Evolutionary conservation across 2,888 invertebrate genomes (phyloP).

Genomic region (Seira sanloemensis): DNA sequence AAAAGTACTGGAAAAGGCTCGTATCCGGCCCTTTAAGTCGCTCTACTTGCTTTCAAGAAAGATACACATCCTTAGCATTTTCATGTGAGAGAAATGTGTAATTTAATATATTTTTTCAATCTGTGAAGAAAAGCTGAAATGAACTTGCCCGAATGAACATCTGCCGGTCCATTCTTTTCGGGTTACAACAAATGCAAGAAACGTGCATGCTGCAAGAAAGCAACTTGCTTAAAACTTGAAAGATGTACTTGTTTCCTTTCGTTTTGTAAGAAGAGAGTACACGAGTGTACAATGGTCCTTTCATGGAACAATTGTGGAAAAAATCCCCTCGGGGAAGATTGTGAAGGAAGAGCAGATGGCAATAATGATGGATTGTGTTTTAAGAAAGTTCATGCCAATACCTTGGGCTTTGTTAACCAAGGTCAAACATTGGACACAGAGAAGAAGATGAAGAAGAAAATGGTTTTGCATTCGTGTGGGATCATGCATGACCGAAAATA

Average conservation of each 20-base stretch:
- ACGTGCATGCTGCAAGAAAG: conserved; percentile 3
- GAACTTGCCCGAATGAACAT: conserved; percentile 39
- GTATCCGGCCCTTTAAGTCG: not conserved
- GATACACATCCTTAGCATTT: too few species aligned
- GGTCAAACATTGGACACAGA: not conserved
- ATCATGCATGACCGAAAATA: too few species aligned
- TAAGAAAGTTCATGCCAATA: conserved; percentile 19
- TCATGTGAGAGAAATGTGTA: not conserved
- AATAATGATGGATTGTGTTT: not conserved
- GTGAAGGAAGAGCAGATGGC: conserved; percentile 41
- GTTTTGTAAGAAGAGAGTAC: not conserved
- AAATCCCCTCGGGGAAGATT: conserved; percentile 11
- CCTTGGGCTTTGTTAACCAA: conserved; percentile 30
- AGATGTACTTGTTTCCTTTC: conserved; percentile 23
- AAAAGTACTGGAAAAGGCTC: not conserved
- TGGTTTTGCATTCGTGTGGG: not conserved
- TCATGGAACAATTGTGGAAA: not conserved
- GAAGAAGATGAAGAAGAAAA: not conserved
- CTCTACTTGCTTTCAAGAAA: not conserved
- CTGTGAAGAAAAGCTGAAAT: not conserved
- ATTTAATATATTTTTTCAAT: not conserved
- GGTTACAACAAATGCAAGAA: conserved; percentile 4
- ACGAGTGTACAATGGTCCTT: conserved; percentile 7
- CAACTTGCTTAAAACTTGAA: not conserved
- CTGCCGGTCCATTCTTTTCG: conserved; percentile 38